phyloP scores from a whole-genome alignment of 2,888 invertebrate genomes.

The Falcaria lacertinaria region DNA sequence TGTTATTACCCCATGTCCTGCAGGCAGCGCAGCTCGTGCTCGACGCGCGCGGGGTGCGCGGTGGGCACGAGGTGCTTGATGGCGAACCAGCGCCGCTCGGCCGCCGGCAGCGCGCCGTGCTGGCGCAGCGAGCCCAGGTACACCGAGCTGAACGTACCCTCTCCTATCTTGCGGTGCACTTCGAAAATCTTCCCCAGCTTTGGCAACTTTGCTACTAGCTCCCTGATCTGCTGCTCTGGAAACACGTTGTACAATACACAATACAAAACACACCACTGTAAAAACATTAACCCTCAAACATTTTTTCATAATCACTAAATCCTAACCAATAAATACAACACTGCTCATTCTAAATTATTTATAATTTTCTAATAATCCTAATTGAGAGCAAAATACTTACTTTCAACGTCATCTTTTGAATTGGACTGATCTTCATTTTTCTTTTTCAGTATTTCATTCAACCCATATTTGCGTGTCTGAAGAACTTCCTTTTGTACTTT shows the following conservation, averaged over 20 bases:
- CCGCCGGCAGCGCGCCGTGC: slow-evolving; percentile 47
- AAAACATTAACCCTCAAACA: not conserved
- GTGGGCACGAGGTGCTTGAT: slow-evolving; percentile 94
- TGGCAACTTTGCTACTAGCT: slow-evolving; percentile 77
- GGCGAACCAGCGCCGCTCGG: slow-evolving; percentile 83
- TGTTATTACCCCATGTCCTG: slow-evolving; percentile 88
- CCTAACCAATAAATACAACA: not conserved
- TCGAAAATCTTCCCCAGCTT: slow-evolving; percentile 82
- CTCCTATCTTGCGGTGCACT: slow-evolving; percentile 86
- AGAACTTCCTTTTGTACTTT: slow-evolving; percentile 52
- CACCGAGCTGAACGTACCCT: slow-evolving; percentile 93
- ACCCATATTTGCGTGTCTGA: slow-evolving; percentile 44
- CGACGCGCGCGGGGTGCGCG: slow-evolving; percentile 89
- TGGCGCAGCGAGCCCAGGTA: slow-evolving; percentile 85
- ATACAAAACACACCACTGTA: not conserved
- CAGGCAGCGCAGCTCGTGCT: slow-evolving; percentile 89
- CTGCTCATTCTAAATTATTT: not conserved
- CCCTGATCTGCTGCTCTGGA: slow-evolving; percentile 60
- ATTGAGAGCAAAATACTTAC: slow-evolving; percentile 29
- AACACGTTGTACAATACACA: slow-evolving; percentile 1
- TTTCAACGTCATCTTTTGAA: slow-evolving; percentile 57
- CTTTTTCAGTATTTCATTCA: slow-evolving; percentile 43
- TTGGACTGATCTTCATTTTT: slow-evolving; percentile 44
- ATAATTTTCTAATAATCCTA: not conserved
- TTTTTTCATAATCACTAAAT: too few relatives aligned